Evolutionary conservation across 2,888 invertebrate genomes (phyloP), one percentile per base, ranked within the genome.

Genomic region (Microctonus aethiopoides): DNA sequence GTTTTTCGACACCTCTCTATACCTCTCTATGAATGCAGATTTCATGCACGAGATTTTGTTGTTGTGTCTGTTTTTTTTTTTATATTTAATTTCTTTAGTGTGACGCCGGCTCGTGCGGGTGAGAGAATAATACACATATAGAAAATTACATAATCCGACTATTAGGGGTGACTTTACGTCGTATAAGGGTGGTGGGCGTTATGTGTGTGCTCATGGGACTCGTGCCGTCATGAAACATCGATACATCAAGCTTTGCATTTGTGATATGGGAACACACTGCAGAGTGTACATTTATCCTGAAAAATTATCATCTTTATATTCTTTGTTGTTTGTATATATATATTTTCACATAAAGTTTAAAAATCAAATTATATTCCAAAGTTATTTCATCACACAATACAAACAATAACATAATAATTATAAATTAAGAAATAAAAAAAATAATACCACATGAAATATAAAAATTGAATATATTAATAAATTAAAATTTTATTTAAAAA

Each of bases 191-290:
- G 68, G 80, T 84, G 81, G 84, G 85, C 83, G 84, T 83, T 84
- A 79, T 84, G 84, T 85, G 80, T 84, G 80, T 76, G 72, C 72
- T 70, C 70, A 63, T 56, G 71, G 54, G 72, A 74, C 75, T 75
- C 74, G 75, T 77, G 76, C 77, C 76, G 80, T 83, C 83, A 83
- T 82, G 82, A 82, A 83, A 80, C 83, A 80, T 85, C 85, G 84
- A 86, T 86, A 84, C 85, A 86, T 86, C 86, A 86, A 81, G 86
- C 86, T 86, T 86, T 86, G 86, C 86, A 85, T 86, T 77, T 79
- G 75, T 85, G 86, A 86, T 86, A 86, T 86, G 86, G 86, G 86
- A 86, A 86, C 72, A 60, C 60, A 29, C 7, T 29, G 4, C 4
- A 29, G 7, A 5, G 29, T 29, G 29, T 29, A 29, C 7, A 29